These are phyloP conservation scores for Hirudinaria manillensis DNA, from an alignment of 2,888 invertebrate genomes.

Conservation along the genomic window DNA sequence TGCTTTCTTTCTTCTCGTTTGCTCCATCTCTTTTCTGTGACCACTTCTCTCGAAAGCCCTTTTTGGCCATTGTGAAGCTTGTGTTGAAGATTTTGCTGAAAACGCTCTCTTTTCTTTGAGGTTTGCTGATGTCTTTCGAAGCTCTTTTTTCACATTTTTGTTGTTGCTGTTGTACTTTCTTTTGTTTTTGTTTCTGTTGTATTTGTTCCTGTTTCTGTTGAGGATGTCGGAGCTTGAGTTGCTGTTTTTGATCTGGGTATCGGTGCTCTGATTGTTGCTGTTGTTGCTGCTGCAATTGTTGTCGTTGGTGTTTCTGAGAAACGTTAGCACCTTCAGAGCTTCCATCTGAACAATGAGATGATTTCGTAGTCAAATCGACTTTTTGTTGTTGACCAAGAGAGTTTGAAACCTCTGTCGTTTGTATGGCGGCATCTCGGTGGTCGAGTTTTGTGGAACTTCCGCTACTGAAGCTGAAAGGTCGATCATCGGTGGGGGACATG, in stretches of 20 bases:
- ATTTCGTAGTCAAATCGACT: background rate
- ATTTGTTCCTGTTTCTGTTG: no score
- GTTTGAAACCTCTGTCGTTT: background rate
- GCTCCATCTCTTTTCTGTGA: background rate
- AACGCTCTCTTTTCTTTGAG: conserved; percentile 6
- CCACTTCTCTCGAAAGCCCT: background rate
- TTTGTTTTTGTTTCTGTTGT: no score
- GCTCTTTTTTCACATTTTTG: background rate
- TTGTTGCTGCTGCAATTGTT: no score
- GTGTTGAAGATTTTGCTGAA: background rate
- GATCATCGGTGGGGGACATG: background rate
- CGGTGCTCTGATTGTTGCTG: no score
- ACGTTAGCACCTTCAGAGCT: background rate
- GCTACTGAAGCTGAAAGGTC: background rate
- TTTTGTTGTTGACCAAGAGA: background rate
- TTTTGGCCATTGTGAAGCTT: conserved; percentile 1
- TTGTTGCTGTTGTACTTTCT: no score
- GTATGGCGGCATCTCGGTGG: background rate
- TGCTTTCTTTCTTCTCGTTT: background rate
- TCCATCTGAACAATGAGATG: background rate
- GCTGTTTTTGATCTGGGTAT: no score
- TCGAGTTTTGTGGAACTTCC: background rate
- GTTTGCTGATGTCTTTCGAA: background rate
- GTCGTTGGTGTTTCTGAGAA: background rate
- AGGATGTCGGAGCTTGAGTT: no score